Conservation (phyloP, 2,113 vertebrate species). For the Abramis brama region DNA sequence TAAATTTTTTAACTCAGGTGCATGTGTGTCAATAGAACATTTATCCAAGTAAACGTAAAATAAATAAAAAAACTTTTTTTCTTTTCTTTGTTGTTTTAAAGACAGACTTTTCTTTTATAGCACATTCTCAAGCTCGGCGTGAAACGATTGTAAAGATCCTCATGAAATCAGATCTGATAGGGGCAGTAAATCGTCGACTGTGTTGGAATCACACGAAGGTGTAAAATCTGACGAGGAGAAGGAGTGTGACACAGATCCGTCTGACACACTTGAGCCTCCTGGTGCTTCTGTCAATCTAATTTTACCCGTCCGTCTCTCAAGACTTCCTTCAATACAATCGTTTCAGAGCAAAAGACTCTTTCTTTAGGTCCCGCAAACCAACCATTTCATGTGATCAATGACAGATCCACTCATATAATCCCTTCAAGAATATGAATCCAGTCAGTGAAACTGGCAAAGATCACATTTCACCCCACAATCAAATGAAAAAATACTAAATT, state of each 20-base stretch:
- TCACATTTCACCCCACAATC: neutral
- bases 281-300: neutral
- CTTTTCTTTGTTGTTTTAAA: neutral
- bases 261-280: constrained; percentile 25
- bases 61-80: neutral
- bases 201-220: neutral
- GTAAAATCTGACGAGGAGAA: neutral
- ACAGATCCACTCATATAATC: too few species aligned
- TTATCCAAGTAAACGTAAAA: neutral
- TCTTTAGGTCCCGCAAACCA: neutral
- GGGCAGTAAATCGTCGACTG: neutral
- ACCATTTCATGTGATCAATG: too few species aligned
- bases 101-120: neutral
- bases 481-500: neutral
- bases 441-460: neutral
- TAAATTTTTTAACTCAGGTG: too few species aligned
- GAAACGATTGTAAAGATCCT: neutral
- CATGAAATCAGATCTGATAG: neutral
- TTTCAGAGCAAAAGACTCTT: neutral
- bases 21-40: neutral
- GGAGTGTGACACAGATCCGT: neutral
- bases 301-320: neutral
- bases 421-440: too few species aligned
- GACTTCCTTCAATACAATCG: neutral
- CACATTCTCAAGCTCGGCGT: neutral